Base-by-base conservation (phyloP, 2,888 invertebrate species). In the Dexiosoma caninum region DNA sequence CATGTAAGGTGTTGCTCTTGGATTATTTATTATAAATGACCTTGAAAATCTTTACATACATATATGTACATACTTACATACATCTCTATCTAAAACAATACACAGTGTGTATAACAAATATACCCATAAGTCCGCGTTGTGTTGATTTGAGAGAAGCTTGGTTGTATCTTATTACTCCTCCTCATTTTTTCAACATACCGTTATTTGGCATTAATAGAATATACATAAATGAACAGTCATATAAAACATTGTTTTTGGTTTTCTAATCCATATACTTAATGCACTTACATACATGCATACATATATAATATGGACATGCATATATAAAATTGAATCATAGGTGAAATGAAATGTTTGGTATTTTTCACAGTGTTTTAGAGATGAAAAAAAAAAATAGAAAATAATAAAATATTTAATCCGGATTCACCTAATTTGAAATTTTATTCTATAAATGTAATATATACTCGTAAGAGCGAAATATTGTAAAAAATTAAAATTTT, bases 11-110 rank as follows among this genome's bases (percentile, higher is more conserved):
- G 9, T 40, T 64, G 67, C 62, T 81, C 67, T 67, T 81, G 80
- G 72, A 72, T 77, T 77, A 77, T 76, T 67, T 76, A 81, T 81
- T 55, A 77, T 42, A 66, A 32, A 67, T 67, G 80, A 77, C 80
- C 80, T 81, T 81, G 76, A 77, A 76, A 67, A 30, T 70, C 35
- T 77, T 49, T 67, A 40, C 23, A 67, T 69, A 67, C 62, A 71
- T 70, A 69, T 30, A 27, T 44, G 21, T 57, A n/a, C n/a, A n/a
- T n/a, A n/a, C n/a, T n/a, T n/a, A n/a, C n/a, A n/a, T n/a, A n/a
- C n/a, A n/a, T n/a, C n/a, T n/a, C n/a, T n/a, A n/a, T n/a, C n/a
- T n/a, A n/a, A n/a, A n/a, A n/a, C n/a, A n/a, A n/a, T n/a, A n/a
- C n/a, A n/a, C n/a, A n/a, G n/a, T n/a, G n/a, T n/a, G n/a, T n/a